Evolutionary conservation across 37 sponge, comb jelly and placozoan species (phyloP), one percentile per base, ranked within the genome.

Genomic region (Halisarca cf. caerulea): DNA sequence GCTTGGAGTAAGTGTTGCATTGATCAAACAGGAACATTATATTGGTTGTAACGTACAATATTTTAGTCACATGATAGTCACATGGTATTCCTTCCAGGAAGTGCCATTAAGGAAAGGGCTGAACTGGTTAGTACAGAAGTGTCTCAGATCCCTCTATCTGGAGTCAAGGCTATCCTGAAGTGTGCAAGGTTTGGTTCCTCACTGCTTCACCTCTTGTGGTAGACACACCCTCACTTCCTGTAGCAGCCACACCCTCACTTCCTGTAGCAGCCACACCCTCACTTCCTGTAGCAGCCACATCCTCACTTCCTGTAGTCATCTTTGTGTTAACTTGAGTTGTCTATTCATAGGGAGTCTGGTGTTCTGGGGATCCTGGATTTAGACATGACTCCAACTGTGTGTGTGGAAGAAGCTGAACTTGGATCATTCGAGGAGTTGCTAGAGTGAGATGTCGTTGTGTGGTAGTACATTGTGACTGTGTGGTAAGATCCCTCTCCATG

Each of bases 141-240:
- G 62, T 96, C 97, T 3, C 97, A 96, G 83, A 90, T 96, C 21
- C 97, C 97, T 21, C 91, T 92, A 33, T 68, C 81, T 81, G 97
- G 97, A 21, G 94, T 96, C 27, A 64, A 91, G 54, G 87, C 83
- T 7, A 40, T 94, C 43, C 79, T 96, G 23, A 79, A 89, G 30
- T 64, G 86, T 18, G 97, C 97, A 27, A 94, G 78, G 97, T 94
- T 17, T 24, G 84, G 51, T 62, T 20, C 64, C 6, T 8, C 18
- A 20, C 64, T 15, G 6, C 64, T 20, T 30, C 7, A 28, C 15
- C 30, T 7, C 15, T 62, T 6, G 64, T 20, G 25, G 64, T 62
- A 30, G 57, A 55, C 57, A 55, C n/a, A n/a, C n/a, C n/a, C n/a
- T n/a, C n/a, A n/a, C n/a, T n/a, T n/a, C n/a, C n/a, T n/a, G n/a